Percentiles rank a stretch among this genome's conserved stretches.
Evolutionary conservation across 2,888 invertebrate species (phyloP).

Genomic region (Spodoptera picta): DNA sequence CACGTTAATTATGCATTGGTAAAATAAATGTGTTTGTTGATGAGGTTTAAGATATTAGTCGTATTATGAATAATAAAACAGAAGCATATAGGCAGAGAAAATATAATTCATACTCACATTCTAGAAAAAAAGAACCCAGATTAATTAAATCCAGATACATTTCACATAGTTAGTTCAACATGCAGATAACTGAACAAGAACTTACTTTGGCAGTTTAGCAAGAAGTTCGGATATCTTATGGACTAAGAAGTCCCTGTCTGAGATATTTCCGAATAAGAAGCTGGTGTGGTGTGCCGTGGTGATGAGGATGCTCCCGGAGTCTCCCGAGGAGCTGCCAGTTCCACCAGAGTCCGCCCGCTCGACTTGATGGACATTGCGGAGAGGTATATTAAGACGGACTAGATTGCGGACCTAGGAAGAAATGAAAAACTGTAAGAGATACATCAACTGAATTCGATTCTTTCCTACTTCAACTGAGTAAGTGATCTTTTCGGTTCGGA

Average conservation of each 20-base stretch:
- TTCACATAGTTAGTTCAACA: constrained; percentile 26
- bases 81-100: too few relatives aligned
- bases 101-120: too few relatives aligned
- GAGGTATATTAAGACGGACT: constrained; percentile 96
- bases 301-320: constrained; percentile 92
- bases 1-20: too few relatives aligned
- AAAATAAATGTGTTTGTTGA: too few relatives aligned
- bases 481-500: too few relatives aligned
- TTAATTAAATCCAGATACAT: constrained; percentile 5
- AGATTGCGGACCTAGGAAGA: constrained; percentile 91
- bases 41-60: too few relatives aligned
- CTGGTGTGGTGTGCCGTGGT: constrained; percentile 94
- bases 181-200: constrained; percentile 36
- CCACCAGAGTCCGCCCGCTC: constrained; percentile 93
- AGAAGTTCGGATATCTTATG: constrained; percentile 96
- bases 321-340: constrained; percentile 88
- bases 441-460: too few relatives aligned
- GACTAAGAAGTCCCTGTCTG: constrained; percentile 95
- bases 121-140: too few relatives aligned
- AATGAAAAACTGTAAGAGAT: not conserved
- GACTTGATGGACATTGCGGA: constrained; percentile 94
- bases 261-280: constrained; percentile 96
- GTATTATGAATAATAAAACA: too few relatives aligned
- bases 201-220: constrained; percentile 90
- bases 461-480: too few relatives aligned